A percentile compares a stretch with the other conserved stretches of the same genome.
phyloP scores from a whole-genome alignment of 2,888 invertebrate genomes.

The Coleophora deauratella region DNA sequence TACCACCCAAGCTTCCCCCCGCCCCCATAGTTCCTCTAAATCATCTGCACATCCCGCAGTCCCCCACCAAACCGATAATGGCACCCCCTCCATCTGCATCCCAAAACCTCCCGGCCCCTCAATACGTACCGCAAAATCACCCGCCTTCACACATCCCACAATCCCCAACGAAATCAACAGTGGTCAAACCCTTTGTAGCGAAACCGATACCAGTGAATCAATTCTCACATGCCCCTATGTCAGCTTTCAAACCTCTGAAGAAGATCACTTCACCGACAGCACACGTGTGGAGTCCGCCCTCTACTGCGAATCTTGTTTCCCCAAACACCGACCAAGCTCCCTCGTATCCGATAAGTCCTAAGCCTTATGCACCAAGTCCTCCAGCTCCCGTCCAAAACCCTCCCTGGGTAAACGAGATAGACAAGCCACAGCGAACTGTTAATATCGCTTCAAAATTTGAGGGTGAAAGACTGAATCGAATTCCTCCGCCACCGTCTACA shows the following conservation, averaged over 20 bases:
- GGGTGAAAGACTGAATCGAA: conserved; percentile 21
- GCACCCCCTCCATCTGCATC: conserved; percentile 9
- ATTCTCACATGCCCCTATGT: conserved; percentile 85
- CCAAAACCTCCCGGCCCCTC: conserved; percentile 10
- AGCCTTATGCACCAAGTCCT: conserved; percentile 17
- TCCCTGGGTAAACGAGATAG: conserved; percentile 63
- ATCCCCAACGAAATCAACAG: conserved; percentile 41
- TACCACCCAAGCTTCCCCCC: conserved; percentile 33
- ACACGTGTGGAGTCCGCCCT: conserved; percentile 62
- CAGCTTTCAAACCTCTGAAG: conserved; percentile 80
- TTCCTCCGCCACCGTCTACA: conserved; percentile 21
- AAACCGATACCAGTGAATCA: conserved; percentile 79
- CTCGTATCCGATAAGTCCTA: conserved; percentile 18
- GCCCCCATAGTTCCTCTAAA: conserved; percentile 5
- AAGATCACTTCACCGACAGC: conserved; percentile 52
- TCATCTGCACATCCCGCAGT: conserved; percentile 9
- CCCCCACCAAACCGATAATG: conserved; percentile 7
- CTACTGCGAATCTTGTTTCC: conserved; percentile 36
- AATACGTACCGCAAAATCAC: conserved; percentile 12
- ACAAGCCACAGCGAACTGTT: conserved; percentile 60
- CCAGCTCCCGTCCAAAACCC: conserved; percentile 18
- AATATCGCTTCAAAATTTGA: conserved; percentile 74
- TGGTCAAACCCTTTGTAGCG: conserved; percentile 63
- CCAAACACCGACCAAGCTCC: conserved; percentile 36
- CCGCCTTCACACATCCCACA: conserved; percentile 18